A percentile compares a stretch with the other conserved stretches of the same genome.
phyloP scores from a whole-genome alignment of 2,113 vertebrate species.

The Hydrochoerus hydrochaeris region DNA sequence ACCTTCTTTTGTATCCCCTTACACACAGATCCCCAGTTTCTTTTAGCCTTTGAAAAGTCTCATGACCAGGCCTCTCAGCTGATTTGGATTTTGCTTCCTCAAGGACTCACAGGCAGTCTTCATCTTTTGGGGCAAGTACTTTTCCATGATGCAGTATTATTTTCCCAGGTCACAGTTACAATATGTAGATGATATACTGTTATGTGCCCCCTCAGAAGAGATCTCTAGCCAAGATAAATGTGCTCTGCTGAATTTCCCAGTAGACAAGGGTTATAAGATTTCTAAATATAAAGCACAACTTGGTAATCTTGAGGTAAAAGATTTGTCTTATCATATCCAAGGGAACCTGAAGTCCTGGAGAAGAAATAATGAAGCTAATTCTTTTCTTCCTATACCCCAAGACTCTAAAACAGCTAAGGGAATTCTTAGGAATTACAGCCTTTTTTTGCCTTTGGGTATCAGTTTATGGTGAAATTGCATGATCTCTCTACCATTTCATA shows the following conservation, averaged over 20 bases:
- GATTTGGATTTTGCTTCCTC: neutral
- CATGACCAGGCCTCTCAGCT: neutral
- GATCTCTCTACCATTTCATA: neutral
- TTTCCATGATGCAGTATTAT: neutral
- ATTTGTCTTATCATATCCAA: neutral
- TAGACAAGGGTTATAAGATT: neutral
- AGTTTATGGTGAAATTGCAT: neutral
- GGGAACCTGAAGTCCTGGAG: neutral
- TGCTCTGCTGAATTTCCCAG: neutral
- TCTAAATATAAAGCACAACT: neutral
- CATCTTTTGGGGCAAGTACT: neutral
- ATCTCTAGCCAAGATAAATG: neutral
- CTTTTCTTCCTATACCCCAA: neutral
- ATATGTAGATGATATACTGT: neutral
- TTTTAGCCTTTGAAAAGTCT: neutral
- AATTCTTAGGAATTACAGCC: neutral
- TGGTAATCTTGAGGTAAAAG: neutral
- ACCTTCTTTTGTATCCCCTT: neutral
- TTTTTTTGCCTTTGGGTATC: neutral
- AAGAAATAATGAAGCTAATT: neutral
- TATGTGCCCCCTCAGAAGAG: neutral
- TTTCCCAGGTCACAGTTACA: neutral
- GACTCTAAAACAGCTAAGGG: neutral
- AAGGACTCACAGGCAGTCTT: neutral
- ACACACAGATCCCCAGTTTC: too few relatives aligned